phyloP scores from a whole-genome alignment of 2,888 invertebrate species.

The Fragum fragum region DNA sequence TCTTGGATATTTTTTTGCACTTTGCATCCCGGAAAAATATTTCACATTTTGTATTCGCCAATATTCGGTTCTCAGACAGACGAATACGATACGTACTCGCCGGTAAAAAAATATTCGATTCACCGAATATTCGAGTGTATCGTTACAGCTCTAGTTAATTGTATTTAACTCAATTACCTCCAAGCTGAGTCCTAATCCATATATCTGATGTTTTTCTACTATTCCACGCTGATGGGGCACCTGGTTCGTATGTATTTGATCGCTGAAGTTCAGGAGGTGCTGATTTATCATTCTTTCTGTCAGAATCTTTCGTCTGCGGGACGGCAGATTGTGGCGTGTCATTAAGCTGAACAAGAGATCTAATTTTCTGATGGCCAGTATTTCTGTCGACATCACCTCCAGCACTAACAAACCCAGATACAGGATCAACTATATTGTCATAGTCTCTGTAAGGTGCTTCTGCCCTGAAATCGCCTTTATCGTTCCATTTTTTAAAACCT shows the following conservation, averaged over 20 bases:
- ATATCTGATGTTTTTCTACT: conserved; percentile 81
- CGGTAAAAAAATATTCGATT: too few species aligned
- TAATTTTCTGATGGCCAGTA: conserved; percentile 81
- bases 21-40: too few species aligned
- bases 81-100: too few species aligned
- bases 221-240: conserved; percentile 84
- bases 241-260: conserved; percentile 80
- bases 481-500: conserved; percentile 81
- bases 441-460: conserved; percentile 82
- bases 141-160: too few species aligned
- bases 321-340: conserved; percentile 80
- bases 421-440: conserved; percentile 85
- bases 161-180: too few species aligned
- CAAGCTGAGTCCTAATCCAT: conserved; percentile 82
- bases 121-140: too few species aligned
- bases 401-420: conserved; percentile 85
- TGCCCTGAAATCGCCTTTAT: conserved; percentile 81
- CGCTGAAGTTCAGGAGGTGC: conserved; percentile 81
- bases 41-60: too few species aligned
- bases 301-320: conserved; percentile 77
- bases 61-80: too few species aligned
- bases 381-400: conserved; percentile 84
- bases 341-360: conserved; percentile 80
- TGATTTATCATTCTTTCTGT: conserved; percentile 70
- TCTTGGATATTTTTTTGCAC: too few species aligned